These are phyloP conservation scores for Suillia variegata DNA, from an alignment of 2,888 invertebrate genomes.

Conservation along the genomic window DNA sequence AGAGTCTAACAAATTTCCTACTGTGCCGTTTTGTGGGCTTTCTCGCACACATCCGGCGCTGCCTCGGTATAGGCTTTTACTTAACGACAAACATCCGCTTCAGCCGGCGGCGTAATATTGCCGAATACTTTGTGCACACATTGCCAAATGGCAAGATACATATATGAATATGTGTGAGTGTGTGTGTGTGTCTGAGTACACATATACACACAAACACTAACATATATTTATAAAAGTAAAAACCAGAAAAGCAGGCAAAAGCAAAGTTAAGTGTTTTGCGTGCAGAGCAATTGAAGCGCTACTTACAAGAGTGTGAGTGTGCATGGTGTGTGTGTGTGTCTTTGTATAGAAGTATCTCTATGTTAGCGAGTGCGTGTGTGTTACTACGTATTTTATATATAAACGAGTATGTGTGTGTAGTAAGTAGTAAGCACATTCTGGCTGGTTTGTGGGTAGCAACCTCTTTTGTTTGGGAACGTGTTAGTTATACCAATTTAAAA, in stretches of 20 bases:
- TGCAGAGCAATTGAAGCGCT: constrained; percentile 14
- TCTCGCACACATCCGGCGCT: background rate
- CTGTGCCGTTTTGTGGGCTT: no score
- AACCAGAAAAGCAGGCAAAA: no score
- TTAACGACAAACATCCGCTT: constrained; percentile 11
- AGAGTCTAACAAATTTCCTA: no score
- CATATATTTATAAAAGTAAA: no score
- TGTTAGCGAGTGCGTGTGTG: no score
- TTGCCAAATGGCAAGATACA: constrained; percentile 2
- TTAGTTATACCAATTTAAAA: no score
- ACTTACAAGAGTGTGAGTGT: constrained; percentile 18
- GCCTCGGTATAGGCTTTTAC: background rate
- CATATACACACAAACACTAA: no score
- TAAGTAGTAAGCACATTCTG: constrained; percentile 23
- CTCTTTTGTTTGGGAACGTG: no score
- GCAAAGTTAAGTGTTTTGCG: background rate
- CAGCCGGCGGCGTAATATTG: constrained; percentile 12
- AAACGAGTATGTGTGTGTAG: constrained; percentile 16
- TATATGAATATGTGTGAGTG: background rate
- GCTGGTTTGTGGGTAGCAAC: constrained; percentile 23
- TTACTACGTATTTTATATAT: background rate
- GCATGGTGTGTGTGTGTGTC: constrained; percentile 8
- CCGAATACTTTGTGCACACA: constrained; percentile 18
- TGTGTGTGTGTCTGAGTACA: constrained; percentile 21
- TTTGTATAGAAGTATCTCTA: no score